phyloP scores from a whole-genome alignment of 2,797 vertebrate species.

The Uromys caudimaculatus region DNA sequence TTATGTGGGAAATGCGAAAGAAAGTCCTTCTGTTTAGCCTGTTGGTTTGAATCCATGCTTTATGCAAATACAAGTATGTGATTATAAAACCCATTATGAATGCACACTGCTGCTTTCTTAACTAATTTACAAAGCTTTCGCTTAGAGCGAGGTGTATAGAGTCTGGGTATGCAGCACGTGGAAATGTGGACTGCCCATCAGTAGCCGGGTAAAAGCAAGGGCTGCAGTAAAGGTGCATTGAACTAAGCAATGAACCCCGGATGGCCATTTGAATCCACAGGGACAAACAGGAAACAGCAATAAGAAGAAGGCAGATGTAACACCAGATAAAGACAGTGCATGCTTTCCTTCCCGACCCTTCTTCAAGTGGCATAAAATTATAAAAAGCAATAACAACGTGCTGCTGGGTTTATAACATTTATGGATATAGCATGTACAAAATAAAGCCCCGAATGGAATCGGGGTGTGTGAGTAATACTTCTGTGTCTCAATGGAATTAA shows the following conservation, averaged over 20 bases:
- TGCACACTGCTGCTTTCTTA: neutral
- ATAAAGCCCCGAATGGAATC: neutral
- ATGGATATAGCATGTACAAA: neutral
- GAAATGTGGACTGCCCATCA: neutral
- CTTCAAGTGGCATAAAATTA: slow-evolving; percentile 40
- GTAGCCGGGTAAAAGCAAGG: neutral
- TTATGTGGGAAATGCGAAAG: neutral
- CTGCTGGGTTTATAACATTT: neutral
- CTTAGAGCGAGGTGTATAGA: neutral
- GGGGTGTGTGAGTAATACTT: neutral
- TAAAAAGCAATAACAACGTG: neutral
- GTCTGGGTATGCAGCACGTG: neutral
- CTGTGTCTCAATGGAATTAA: slow-evolving; percentile 28
- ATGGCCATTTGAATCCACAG: neutral
- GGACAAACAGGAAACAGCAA: neutral
- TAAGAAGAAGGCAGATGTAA: neutral
- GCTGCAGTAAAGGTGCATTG: neutral
- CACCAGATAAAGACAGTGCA: neutral
- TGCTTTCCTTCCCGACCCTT: neutral
- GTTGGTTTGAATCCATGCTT: neutral
- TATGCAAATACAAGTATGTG: neutral
- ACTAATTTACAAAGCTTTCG: neutral
- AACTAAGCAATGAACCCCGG: neutral
- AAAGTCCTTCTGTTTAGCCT: neutral
- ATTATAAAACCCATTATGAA: neutral